phyloP scores from a whole-genome alignment of 2,888 invertebrate species.

The Peribatodes rhomboidaria region DNA sequence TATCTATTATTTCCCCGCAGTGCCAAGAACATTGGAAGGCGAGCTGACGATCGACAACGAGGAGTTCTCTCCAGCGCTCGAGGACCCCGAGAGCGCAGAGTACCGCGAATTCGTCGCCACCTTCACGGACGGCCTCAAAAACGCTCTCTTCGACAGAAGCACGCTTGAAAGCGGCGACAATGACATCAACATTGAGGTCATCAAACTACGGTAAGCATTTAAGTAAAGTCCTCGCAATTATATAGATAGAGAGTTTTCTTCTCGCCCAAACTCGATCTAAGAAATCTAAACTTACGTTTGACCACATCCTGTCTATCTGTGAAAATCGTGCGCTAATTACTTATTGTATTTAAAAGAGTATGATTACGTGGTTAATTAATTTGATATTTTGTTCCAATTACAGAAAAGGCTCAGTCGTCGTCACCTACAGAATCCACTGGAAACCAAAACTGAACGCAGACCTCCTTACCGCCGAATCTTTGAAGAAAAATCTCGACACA shows the following conservation, averaged over 20 bases:
- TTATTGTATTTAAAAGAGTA: not conserved
- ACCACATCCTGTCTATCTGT: too few species aligned
- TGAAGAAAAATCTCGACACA: conserved; percentile 80
- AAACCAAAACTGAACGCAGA: conserved; percentile 82
- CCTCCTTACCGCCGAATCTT: conserved; percentile 77
- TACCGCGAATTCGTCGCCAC: conserved; percentile 87
- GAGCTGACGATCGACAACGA: conserved; percentile 89
- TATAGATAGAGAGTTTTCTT: too few species aligned
- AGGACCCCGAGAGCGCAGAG: conserved; percentile 87
- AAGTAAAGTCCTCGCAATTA: not conserved
- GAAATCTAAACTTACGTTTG: too few species aligned
- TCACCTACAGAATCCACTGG: conserved; percentile 89
- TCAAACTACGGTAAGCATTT: conserved; percentile 86
- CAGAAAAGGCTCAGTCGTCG: conserved; percentile 89
- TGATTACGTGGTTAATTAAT: not conserved
- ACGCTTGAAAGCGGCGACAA: conserved; percentile 82
- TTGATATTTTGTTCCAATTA: conserved; percentile 48
- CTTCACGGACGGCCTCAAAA: conserved; percentile 87
- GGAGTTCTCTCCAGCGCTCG: conserved; percentile 86
- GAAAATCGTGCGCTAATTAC: too few species aligned
- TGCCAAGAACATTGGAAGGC: conserved; percentile 90
- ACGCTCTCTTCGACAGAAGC: conserved; percentile 84
- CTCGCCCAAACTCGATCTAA: too few species aligned
- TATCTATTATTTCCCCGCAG: conserved; percentile 64
- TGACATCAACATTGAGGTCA: conserved; percentile 87